phyloP scores from a whole-genome alignment of 2,797 vertebrate genomes.

The Acanthornis magna region DNA sequence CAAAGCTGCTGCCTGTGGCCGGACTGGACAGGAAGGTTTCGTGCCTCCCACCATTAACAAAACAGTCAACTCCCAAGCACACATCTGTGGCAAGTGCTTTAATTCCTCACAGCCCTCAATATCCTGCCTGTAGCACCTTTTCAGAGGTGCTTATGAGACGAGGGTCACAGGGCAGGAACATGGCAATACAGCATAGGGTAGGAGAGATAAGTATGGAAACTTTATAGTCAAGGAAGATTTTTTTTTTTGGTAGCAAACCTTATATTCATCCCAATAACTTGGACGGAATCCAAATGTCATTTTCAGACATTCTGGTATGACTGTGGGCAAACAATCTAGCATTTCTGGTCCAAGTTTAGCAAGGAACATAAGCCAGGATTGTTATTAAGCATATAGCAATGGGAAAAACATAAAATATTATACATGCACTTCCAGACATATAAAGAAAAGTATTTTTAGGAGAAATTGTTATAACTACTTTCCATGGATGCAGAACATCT shows the following conservation, averaged over 20 bases:
- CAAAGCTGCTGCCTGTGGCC: not conserved
- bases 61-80: not conserved
- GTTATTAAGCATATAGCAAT: not conserved
- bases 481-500: not conserved
- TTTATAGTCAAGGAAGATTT: not conserved
- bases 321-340: not conserved
- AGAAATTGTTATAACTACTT: not conserved
- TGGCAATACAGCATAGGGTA: not conserved
- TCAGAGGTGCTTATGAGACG: not conserved
- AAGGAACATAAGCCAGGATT: not conserved
- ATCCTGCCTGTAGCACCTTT: not conserved
- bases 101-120: not conserved
- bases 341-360: not conserved
- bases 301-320: not conserved
- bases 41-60: not conserved
- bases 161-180: not conserved
- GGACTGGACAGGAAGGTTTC: not conserved
- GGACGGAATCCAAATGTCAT: not conserved
- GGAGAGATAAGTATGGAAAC: not conserved
- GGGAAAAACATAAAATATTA: not conserved
- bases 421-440: not conserved
- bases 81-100: not conserved
- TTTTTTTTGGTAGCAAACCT: not conserved
- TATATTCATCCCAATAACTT: not conserved
- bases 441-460: not conserved